Evolutionary conservation across 2,113 vertebrate genomes (phyloP).

Genomic region (Pterocles gutturalis): DNA sequence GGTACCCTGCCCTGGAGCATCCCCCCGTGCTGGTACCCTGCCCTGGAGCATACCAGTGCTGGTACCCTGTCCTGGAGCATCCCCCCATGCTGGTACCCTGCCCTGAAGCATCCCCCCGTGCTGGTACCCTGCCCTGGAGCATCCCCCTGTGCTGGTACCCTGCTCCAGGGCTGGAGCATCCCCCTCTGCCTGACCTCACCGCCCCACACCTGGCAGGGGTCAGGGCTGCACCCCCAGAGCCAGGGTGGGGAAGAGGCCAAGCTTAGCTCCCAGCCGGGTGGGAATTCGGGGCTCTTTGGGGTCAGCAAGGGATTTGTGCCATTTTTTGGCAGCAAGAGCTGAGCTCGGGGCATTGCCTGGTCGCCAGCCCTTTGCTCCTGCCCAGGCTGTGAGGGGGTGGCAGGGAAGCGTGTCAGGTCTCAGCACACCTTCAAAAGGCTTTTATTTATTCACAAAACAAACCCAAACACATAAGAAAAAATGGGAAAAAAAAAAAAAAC

Average conservation of each 20-base stretch:
- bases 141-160: no score
- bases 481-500: neutral
- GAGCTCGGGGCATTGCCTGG: neutral
- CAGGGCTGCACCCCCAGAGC: neutral
- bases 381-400: neutral
- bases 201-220: neutral
- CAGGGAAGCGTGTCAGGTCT: neutral
- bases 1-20: no score
- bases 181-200: no score
- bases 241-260: neutral
- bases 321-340: neutral
- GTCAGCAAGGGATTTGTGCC: neutral
- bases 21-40: no score
- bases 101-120: no score
- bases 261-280: neutral
- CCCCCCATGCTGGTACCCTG: no score
- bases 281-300: neutral
- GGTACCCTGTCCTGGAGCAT: no score
- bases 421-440: neutral
- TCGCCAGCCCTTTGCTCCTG: fast-evolving
- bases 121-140: no score
- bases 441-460: slow-evolving; percentile 66
- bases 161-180: no score
- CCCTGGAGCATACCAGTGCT: no score
- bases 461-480: neutral